phyloP scores from a whole-genome alignment of 1,140 invertebrate species.

The Cherax quadricarinatus region DNA sequence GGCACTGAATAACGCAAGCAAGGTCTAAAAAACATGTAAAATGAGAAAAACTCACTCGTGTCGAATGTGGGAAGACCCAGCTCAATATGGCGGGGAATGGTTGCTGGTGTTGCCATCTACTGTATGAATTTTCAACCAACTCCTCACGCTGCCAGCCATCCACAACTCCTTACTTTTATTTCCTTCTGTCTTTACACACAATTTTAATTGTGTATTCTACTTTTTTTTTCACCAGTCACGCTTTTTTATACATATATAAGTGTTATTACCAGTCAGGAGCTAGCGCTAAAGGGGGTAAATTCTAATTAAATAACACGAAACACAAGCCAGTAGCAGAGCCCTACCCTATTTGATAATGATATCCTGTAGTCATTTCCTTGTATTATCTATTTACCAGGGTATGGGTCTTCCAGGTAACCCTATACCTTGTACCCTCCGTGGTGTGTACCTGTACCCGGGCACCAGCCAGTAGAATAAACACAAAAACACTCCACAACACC shows the following conservation, averaged over 20 bases:
- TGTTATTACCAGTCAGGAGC: not conserved
- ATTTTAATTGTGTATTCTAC: conserved; percentile 10
- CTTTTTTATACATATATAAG: not conserved
- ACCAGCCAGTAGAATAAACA: not conserved
- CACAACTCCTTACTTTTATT: conserved; percentile 53
- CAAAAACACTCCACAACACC: not conserved
- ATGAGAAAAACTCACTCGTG: conserved; percentile 64
- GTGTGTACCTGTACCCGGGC: not conserved
- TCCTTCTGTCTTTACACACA: conserved; percentile 45
- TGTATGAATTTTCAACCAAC: conserved; percentile 69
- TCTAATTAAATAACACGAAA: not conserved
- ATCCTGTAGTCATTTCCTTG: conserved; percentile 54
- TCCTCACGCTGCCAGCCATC: conserved; percentile 50
- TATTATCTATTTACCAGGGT: conserved; percentile 46
- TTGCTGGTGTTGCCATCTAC: conserved; percentile 67
- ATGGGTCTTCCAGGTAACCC: not conserved
- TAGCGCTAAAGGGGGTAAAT: not conserved
- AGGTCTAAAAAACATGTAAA: conserved; percentile 61
- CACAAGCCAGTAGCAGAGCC: conserved; percentile 34
- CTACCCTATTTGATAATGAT: conserved; percentile 59
- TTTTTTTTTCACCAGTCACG: not conserved
- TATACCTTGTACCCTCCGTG: not conserved
- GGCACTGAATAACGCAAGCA: conserved; percentile 59
- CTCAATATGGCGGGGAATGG: conserved; percentile 67
- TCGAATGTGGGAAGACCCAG: conserved; percentile 63